Base-by-base conservation (phyloP, 2,113 vertebrate genomes). In the Nycticorax nycticorax region DNA sequence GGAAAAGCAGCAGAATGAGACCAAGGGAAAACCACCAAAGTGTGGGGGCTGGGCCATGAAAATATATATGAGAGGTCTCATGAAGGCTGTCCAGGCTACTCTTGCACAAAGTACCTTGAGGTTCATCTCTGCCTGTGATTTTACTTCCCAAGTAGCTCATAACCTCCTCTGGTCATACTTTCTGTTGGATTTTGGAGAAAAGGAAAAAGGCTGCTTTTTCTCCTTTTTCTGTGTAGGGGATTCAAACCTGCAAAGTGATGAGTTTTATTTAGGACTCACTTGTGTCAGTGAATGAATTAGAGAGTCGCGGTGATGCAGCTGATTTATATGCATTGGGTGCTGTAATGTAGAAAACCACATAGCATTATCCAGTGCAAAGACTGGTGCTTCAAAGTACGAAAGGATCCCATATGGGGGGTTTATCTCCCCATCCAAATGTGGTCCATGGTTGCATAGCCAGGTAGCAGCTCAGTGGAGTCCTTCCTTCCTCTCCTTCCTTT, bases 291-390 rank as follows among this genome's bases (percentile, higher is more conserved):
- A 76, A 67, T 88, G 67, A 74, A 73, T 81, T 73, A 55, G 30
- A 59, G 62, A 47, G 13, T 68, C 0, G 0, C 0, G 0, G 32
- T 59, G 52, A 39, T 67, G 72, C 50, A 37, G 35, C 55, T 55
- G 48, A 77, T 91, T 52, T 81, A 57, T 32, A 57, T 37, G 23
- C 3, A 0, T 53, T 55, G n/a, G 50, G 14, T 59, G 52, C 37
- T n/a, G 20, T 72, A 81, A 77, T 8, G 33, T 37, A 69, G 62
- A 80, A 76, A 76, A 90, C 63, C 15, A 13, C 47, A n/a, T 4
- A 81, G 35, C 39, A 28, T 64, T 86, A 75, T 48, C 19, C 18
- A 18, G 39, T 32, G 72, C 68, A 80, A 76, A 68, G 48, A 55
- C 8, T 1, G 5, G 27, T 56, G 20, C 74, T 85, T 83, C n/a